A percentile compares a stretch with the other conserved stretches of the same genome.
Evolutionary conservation across 2,797 vertebrate species (phyloP).

Genomic region (Aythya fuligula): DNA sequence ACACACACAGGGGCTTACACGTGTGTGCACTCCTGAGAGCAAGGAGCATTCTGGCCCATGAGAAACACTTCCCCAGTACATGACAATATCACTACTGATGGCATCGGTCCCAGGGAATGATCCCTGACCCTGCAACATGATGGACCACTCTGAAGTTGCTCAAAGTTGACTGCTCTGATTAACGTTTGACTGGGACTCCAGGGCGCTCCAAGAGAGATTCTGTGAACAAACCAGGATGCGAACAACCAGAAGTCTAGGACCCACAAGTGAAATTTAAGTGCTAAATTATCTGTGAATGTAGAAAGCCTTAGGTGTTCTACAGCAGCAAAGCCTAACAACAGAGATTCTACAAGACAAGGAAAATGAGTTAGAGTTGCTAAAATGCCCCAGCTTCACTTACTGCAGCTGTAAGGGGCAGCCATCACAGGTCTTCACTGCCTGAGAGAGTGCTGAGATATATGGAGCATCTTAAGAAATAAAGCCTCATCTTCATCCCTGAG

Average conservation of each 20-base stretch:
- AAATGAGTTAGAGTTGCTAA: neutral
- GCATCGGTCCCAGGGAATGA: neutral
- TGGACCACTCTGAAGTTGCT: neutral
- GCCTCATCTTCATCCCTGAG: neutral
- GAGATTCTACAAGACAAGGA: neutral
- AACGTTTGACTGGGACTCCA: neutral
- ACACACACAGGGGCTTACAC: rapidly evolving
- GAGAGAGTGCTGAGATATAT: neutral
- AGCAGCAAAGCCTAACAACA: neutral
- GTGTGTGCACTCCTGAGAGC: neutral
- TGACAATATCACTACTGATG: neutral
- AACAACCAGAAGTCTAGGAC: neutral
- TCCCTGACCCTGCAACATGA: rapidly evolving
- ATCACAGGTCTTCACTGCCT: neutral
- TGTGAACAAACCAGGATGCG: neutral
- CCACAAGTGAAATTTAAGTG: neutral
- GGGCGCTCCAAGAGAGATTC: neutral
- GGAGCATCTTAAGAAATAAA: neutral
- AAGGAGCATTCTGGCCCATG: neutral
- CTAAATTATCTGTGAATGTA: neutral
- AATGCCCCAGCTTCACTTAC: neutral
- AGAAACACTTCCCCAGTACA: neutral
- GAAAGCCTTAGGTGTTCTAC: neutral
- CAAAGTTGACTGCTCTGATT: neutral
- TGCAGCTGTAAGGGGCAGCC: neutral